These are phyloP conservation scores for Cinclus cinclus DNA, from an alignment of 2,113 vertebrate species.

Conservation along the genomic window DNA sequence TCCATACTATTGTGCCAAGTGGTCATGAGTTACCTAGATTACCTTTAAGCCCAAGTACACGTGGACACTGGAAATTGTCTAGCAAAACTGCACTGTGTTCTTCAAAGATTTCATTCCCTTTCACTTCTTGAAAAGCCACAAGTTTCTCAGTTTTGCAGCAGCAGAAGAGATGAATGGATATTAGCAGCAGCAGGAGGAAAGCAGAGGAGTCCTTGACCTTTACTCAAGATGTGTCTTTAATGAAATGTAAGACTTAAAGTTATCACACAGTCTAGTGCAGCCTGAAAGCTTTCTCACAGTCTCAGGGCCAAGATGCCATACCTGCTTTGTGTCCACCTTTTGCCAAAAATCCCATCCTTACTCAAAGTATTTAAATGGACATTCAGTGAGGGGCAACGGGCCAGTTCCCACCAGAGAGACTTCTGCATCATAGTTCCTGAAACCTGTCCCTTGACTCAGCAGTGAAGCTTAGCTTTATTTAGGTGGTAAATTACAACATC, in stretches of 20 bases:
- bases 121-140: neutral
- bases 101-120: neutral
- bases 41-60: neutral
- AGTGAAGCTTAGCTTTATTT: neutral
- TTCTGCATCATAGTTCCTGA: neutral
- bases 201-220: neutral
- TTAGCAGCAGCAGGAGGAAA: neutral
- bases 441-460: neutral
- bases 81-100: neutral
- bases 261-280: neutral
- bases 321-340: neutral
- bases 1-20: neutral
- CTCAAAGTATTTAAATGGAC: neutral
- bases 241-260: neutral
- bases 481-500: neutral
- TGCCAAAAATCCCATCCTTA: neutral
- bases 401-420: neutral
- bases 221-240: neutral
- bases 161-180: neutral
- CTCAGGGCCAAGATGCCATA: neutral
- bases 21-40: neutral
- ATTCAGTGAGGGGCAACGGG: neutral
- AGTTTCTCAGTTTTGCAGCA: neutral
- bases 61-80: neutral
- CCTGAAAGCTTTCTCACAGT: neutral